These are phyloP conservation scores for Aspidapion aeneum DNA, from an alignment of 2,888 invertebrate genomes.

Conservation along the genomic window DNA sequence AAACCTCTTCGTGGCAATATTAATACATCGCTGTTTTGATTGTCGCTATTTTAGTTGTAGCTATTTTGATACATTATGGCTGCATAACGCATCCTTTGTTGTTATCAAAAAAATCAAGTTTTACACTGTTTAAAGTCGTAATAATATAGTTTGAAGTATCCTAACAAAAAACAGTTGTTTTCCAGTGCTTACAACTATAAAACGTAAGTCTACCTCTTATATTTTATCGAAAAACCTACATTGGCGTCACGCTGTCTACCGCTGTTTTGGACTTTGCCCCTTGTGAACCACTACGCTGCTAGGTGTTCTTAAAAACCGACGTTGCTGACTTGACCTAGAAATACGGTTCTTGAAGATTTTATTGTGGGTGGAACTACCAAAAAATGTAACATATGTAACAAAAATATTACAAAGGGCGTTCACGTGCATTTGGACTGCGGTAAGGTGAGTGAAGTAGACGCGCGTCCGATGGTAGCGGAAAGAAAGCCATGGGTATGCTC, in stretches of 20 bases:
- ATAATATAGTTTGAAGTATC: not conserved
- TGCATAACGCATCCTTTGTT: no score
- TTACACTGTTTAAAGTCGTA: not conserved
- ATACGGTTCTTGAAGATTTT: not conserved
- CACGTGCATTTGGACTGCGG: conserved; percentile 8
- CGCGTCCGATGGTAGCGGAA: conserved; percentile 1
- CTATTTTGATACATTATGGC: no score
- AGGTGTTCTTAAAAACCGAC: not conserved
- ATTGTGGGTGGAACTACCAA: not conserved
- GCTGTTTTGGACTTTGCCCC: not conserved
- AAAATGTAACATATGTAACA: not conserved
- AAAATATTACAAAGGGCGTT: not conserved
- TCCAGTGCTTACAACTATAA: not conserved
- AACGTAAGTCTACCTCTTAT: not conserved
- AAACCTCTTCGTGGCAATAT: no score
- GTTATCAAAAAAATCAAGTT: not conserved
- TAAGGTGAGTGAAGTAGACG: conserved; percentile 5
- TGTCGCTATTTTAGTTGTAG: no score
- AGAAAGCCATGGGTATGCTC: not conserved
- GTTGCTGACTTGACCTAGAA: not conserved
- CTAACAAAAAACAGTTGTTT: not conserved
- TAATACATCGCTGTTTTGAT: no score
- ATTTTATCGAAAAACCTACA: not conserved
- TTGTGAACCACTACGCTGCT: not conserved
- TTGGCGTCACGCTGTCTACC: not conserved